These are phyloP conservation scores for Alethe castanea DNA, from an alignment of 2,113 vertebrate species.

Conservation along the genomic window DNA sequence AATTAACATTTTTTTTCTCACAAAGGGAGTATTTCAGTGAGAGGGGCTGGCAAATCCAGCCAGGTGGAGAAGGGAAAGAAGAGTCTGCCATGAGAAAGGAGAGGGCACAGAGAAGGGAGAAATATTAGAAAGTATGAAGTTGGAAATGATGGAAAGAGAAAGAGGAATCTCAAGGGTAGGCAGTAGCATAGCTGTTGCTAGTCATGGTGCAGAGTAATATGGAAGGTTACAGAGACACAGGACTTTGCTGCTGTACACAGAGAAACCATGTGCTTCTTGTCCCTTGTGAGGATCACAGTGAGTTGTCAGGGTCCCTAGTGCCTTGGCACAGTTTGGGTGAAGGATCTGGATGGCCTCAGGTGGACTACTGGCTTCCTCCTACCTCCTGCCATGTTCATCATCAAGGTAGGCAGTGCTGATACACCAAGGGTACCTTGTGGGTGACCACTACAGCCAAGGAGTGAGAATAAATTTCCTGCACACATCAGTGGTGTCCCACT, in stretches of 20 bases:
- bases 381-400: neutral
- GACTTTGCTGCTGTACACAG: fast-evolving
- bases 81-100: neutral
- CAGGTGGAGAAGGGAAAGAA: neutral
- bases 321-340: neutral
- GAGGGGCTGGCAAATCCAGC: neutral
- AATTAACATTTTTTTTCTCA: neutral
- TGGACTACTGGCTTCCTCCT: neutral
- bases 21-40: neutral
- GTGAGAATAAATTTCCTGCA: neutral
- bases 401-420: neutral
- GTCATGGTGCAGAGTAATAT: neutral
- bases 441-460: fast-evolving
- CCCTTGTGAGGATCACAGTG: neutral
- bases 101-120: neutral
- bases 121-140: neutral
- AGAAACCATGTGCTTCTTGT: neutral
- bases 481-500: neutral
- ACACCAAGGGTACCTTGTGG: neutral
- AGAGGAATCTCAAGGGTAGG: neutral
- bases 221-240: neutral
- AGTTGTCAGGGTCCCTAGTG: neutral
- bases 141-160: neutral
- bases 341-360: neutral
- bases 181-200: neutral